phyloP scores from a whole-genome alignment of 2,113 vertebrate genomes.

The Mastomys natalensis region DNA sequence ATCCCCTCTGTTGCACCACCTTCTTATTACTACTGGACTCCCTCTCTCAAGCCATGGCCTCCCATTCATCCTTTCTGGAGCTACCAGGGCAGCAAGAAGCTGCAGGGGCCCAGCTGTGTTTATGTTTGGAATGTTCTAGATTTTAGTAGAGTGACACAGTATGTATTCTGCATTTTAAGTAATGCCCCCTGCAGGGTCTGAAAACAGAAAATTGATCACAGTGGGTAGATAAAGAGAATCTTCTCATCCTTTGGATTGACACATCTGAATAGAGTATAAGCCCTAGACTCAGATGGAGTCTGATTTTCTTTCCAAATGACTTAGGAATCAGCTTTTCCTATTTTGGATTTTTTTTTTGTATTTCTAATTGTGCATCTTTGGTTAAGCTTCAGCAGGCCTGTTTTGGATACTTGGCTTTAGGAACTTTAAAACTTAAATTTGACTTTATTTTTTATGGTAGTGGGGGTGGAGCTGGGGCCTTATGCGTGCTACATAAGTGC shows the following conservation, averaged over 20 bases:
- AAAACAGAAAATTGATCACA: neutral
- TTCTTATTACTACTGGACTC: neutral
- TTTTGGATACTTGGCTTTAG: neutral
- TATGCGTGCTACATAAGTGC: neutral
- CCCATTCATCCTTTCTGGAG: neutral
- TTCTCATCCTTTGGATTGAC: neutral
- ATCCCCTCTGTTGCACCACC: fast-evolving
- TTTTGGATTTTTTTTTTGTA: neutral
- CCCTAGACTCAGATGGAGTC: neutral
- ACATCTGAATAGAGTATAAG: neutral
- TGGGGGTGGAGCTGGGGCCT: neutral
- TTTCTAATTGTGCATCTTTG: neutral
- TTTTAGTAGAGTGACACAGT: neutral
- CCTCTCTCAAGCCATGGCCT: fast-evolving
- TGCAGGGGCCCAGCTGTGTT: neutral
- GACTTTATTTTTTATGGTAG: neutral
- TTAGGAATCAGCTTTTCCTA: neutral
- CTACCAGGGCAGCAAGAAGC: too few relatives aligned
- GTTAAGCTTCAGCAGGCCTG: neutral
- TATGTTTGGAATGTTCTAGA: neutral
- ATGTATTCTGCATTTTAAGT: neutral
- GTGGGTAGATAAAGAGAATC: neutral
- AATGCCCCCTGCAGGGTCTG: neutral
- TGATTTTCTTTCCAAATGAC: neutral
- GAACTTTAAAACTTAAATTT: neutral